Conservation (phyloP, 2,797 vertebrate species). For the Melanogrammus aeglefinus region DNA sequence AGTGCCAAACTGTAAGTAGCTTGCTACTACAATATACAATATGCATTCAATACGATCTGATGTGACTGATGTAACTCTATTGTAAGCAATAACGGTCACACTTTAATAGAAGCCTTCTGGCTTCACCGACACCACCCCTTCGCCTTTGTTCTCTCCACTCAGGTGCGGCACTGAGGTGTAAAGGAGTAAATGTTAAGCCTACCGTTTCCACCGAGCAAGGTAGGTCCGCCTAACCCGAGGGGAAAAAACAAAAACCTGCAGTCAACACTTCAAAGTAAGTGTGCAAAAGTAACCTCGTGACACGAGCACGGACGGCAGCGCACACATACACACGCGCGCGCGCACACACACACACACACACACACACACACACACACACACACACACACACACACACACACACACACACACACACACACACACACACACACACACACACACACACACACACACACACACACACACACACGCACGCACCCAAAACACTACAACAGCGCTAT, state of each 20-base stretch:
- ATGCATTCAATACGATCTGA: neutral
- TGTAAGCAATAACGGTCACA: neutral
- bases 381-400: no score
- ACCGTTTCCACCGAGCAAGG: slow-evolving; percentile 50
- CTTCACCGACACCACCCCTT: slow-evolving; percentile 16
- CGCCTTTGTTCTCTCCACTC: slow-evolving; percentile 27
- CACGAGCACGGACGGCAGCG: neutral
- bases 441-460: no score
- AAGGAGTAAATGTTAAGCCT: slow-evolving; percentile 7
- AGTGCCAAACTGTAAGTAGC: neutral
- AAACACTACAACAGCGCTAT: no score
- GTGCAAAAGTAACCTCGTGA: neutral
- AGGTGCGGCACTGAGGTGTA: slow-evolving; percentile 9
- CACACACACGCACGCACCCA: no score
- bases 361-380: no score
- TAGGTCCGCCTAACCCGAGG: slow-evolving; percentile 28
- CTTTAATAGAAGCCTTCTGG: neutral
- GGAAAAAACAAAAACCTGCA: slow-evolving; percentile 18
- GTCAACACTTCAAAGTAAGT: slow-evolving; percentile 37
- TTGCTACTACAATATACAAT: neutral
- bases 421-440: no score
- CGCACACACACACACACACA: no score
- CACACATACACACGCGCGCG: neutral
- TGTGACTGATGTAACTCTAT: no score
- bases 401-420: no score